Percentiles rank a stretch among this genome's conserved stretches.
Evolutionary conservation across 2,797 vertebrate species (phyloP).

Genomic region (Muscicapa striata): DNA sequence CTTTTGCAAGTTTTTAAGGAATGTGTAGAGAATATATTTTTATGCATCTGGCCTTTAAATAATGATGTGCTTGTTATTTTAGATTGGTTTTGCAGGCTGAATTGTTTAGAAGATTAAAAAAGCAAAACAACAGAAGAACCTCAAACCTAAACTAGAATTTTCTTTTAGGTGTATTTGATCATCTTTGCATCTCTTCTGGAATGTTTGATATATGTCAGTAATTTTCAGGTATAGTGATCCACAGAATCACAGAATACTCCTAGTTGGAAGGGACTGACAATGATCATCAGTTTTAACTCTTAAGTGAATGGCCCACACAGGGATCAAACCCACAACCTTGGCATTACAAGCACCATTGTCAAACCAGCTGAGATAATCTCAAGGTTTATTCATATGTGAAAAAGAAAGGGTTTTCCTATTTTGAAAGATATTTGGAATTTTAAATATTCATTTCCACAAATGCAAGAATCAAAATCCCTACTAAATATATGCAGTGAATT

Average conservation of each 20-base stretch:
- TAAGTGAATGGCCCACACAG: neutral
- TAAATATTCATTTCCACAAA: neutral
- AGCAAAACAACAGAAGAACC: neutral
- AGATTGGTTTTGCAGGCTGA: neutral
- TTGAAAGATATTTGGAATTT: neutral
- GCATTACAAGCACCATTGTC: neutral
- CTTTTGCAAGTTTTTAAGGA: neutral
- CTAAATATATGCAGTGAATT: neutral
- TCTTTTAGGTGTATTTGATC: neutral
- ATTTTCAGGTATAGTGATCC: neutral
- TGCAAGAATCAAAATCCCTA: neutral
- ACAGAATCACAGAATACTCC: neutral
- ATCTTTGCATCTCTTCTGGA: neutral
- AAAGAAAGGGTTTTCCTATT: neutral
- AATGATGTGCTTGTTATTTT: neutral
- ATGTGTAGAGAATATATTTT: neutral
- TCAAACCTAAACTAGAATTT: neutral
- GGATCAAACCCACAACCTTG: neutral
- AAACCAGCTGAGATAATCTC: neutral
- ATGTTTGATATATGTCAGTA: neutral
- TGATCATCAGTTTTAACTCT: neutral
- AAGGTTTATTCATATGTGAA: neutral
- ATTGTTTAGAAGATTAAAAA: neutral
- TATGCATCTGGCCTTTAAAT: neutral
- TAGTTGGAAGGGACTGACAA: neutral